A percentile compares a stretch with the other conserved stretches of the same genome.
Conservation (phyloP, 2,888 invertebrate species). For the Perizoma flavofasciatum region DNA sequence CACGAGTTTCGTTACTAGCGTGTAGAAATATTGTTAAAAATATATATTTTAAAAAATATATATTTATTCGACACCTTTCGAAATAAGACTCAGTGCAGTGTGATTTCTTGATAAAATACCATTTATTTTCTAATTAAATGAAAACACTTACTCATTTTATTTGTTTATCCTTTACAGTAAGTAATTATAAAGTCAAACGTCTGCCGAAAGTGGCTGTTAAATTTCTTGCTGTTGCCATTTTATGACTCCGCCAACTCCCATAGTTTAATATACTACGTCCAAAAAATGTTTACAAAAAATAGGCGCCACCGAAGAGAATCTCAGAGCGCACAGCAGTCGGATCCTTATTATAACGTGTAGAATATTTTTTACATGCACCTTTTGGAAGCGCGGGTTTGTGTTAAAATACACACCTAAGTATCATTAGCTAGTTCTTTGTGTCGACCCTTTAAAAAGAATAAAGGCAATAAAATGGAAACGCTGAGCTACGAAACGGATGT, state of each 20-base stretch:
- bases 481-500: conserved; percentile 62
- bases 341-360: conserved; percentile 72
- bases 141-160: conserved; percentile 10
- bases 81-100: too few relatives aligned
- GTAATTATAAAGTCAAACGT: conserved; percentile 61
- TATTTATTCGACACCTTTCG: too few relatives aligned
- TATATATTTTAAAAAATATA: too few relatives aligned
- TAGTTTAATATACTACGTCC: conserved; percentile 65
- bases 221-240: conserved; percentile 77
- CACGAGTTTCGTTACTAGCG: too few relatives aligned
- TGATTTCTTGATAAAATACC: too few relatives aligned
- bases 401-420: conserved; percentile 83
- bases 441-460: conserved; percentile 74
- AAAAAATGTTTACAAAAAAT: conserved; percentile 79
- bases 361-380: conserved; percentile 74
- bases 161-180: conserved; percentile 40
- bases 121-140: too few relatives aligned
- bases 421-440: conserved; percentile 82
- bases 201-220: conserved; percentile 72
- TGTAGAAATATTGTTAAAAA: too few relatives aligned
- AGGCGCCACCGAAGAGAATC: conserved; percentile 77
- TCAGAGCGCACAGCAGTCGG: conserved; percentile 60
- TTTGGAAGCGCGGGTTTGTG: conserved; percentile 72
- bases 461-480: conserved; percentile 74
- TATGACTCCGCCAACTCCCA: conserved; percentile 73